A percentile compares a stretch with the other conserved stretches of the same genome.
These are phyloP conservation scores for Smithornis capensis DNA, from an alignment of 2,113 vertebrate genomes.

Conservation along the genomic window DNA sequence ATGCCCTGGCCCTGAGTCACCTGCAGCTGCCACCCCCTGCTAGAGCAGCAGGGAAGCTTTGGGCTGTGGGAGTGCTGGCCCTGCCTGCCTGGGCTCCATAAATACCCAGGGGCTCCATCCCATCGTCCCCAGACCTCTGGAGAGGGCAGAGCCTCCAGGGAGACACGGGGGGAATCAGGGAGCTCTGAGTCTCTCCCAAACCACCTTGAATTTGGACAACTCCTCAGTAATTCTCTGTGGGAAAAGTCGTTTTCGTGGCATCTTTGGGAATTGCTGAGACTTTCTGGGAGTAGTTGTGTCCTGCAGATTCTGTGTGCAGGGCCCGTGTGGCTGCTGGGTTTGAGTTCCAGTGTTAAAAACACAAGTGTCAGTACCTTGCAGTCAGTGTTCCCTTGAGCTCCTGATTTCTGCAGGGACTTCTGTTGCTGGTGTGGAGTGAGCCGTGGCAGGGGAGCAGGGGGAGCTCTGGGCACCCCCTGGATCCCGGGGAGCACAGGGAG, in stretches of 20 bases:
- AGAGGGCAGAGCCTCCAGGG: no score
- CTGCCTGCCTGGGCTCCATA: no score
- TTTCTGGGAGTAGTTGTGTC: not conserved
- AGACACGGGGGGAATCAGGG: no score
- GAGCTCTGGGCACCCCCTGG: not conserved
- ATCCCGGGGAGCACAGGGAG: accelerated
- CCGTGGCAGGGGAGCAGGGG: accelerated
- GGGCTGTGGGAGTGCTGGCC: no score
- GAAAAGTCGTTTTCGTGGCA: accelerated
- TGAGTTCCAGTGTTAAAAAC: not conserved
- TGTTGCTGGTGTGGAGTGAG: not conserved
- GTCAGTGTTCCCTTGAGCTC: not conserved
- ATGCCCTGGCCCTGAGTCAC: no score
- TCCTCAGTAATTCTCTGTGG: no score
- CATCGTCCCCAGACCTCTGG: no score
- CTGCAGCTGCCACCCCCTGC: no score
- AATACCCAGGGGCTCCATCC: no score
- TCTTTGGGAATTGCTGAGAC: accelerated
- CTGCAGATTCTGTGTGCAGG: accelerated
- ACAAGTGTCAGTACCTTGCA: not conserved
- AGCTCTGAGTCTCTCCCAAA: no score
- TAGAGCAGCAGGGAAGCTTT: no score
- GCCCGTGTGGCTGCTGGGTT: not conserved
- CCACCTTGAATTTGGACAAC: no score
- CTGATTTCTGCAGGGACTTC: not conserved